Conservation (phyloP, 2,888 invertebrate species). For the Xylota sylvarum region DNA sequence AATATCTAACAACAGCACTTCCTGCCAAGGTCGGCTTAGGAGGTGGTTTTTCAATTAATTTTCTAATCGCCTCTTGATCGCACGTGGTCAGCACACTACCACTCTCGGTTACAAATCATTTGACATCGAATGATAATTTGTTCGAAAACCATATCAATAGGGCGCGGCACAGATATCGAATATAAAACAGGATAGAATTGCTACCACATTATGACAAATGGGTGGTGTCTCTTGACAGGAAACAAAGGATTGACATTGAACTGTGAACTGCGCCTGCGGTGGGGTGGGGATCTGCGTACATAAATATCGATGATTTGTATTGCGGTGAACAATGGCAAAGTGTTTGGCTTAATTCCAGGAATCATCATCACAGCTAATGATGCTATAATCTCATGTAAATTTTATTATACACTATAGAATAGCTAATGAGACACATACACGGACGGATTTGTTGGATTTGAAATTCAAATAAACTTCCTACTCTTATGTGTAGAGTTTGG, state of each 20-base stretch:
- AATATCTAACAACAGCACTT: slow-evolving; percentile 27
- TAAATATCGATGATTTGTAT: slow-evolving; percentile 3
- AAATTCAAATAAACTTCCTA: slow-evolving; percentile 74
- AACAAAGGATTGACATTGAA: slow-evolving; percentile 62
- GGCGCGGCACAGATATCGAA: slow-evolving; percentile 45
- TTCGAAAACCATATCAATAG: slow-evolving; percentile 44
- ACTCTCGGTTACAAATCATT: slow-evolving; percentile 61
- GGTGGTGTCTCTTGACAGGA: slow-evolving; percentile 26
- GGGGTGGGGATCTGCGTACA: not conserved
- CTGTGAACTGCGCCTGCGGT: slow-evolving; percentile 6
- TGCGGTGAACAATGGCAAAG: slow-evolving; percentile 11
- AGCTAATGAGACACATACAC: slow-evolving; percentile 40
- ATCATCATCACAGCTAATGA: slow-evolving; percentile 68
- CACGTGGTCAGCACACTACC: slow-evolving; percentile 49
- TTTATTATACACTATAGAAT: slow-evolving; percentile 50
- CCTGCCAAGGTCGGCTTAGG: slow-evolving; percentile 58
- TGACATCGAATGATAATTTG: slow-evolving; percentile 66
- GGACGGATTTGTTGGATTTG: slow-evolving; percentile 52
- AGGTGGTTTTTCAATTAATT: slow-evolving; percentile 69
- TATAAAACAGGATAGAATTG: slow-evolving; percentile 6
- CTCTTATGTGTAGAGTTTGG: slow-evolving; percentile 21
- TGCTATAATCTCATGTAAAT: slow-evolving; percentile 71
- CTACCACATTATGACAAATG: slow-evolving; percentile 42
- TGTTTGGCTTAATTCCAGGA: slow-evolving; percentile 43
- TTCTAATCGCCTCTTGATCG: slow-evolving; percentile 59